These are phyloP conservation scores for Spea bombifrons DNA, from an alignment of 2,113 vertebrate species.

Conservation along the genomic window DNA sequence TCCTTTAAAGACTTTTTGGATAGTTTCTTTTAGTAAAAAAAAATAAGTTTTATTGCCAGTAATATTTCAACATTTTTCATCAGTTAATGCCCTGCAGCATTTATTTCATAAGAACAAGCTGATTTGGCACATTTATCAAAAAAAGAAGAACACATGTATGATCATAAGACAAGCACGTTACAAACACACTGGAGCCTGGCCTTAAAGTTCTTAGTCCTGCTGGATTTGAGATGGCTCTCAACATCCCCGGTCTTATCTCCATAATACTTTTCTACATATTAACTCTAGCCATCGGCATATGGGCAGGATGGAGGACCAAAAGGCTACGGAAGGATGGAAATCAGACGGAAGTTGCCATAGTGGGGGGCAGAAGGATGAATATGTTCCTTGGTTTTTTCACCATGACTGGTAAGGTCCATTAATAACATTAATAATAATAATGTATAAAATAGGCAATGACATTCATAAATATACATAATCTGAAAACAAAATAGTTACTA, in stretches of 20 bases:
- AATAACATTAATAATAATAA: no score
- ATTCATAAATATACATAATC: no score
- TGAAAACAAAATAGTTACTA: neutral
- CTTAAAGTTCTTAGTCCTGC: neutral
- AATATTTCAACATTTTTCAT: no score
- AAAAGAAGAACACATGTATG: neutral
- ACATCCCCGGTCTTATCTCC: conserved; percentile 60
- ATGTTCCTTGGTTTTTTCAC: conserved; percentile 69
- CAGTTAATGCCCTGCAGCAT: no score
- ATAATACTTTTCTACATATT: conserved; percentile 62
- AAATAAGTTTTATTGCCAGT: no score
- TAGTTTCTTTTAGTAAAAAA: no score
- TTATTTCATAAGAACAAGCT: no score
- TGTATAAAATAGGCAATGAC: no score
- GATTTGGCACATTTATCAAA: neutral
- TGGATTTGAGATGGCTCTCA: conserved; percentile 55
- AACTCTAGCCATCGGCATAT: conserved; percentile 68
- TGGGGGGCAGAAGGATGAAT: conserved; percentile 73
- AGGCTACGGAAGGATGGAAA: conserved; percentile 63
- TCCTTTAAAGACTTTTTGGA: no score
- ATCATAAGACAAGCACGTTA: conserved; percentile 7
- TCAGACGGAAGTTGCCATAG: conserved; percentile 66
- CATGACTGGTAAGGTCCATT: conserved; percentile 59
- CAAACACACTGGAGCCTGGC: neutral
- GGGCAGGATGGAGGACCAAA: conserved; percentile 75